phyloP scores from a whole-genome alignment of 2,797 vertebrate genomes.

The Falco berigora region DNA sequence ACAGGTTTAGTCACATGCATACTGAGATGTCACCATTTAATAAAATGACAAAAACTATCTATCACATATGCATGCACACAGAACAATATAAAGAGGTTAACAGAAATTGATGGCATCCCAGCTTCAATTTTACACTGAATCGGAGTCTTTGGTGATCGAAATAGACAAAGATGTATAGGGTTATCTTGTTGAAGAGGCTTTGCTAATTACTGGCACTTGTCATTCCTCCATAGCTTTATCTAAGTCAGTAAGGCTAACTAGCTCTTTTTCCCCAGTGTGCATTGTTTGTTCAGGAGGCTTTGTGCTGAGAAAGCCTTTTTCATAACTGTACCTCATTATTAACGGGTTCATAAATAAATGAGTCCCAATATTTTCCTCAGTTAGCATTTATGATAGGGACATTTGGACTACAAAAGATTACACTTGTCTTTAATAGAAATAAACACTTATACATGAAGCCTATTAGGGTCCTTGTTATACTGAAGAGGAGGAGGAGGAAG shows the following conservation, averaged over 20 bases:
- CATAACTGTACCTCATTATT: constrained; percentile 85
- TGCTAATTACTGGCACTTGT: constrained; percentile 92
- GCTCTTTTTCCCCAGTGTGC: constrained; percentile 78
- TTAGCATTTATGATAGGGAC: constrained; percentile 87
- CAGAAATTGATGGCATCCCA: constrained; percentile 89
- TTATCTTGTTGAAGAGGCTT: constrained; percentile 83
- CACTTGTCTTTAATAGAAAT: constrained; percentile 88
- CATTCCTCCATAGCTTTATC: constrained; percentile 85
- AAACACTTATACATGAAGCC: constrained; percentile 85
- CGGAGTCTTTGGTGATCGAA: constrained; percentile 85
- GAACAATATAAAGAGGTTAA: constrained; percentile 89
- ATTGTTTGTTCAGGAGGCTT: constrained; percentile 85
- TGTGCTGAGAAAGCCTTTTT: constrained; percentile 85
- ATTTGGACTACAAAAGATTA: constrained; percentile 83
- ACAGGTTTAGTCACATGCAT: constrained; percentile 74
- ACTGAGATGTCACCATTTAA: constrained; percentile 82
- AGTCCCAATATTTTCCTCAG: constrained; percentile 84
- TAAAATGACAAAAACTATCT: constrained; percentile 91
- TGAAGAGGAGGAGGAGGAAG: constrained; percentile 39
- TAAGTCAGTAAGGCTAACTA: constrained; percentile 90
- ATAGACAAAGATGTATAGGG: constrained; percentile 94
- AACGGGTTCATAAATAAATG: constrained; percentile 92
- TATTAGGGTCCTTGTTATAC: constrained; percentile 79
- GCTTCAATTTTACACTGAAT: constrained; percentile 87
- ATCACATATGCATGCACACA: constrained; percentile 84